A percentile compares a stretch with the other conserved stretches of the same genome.
Conservation (phyloP, 2,888 invertebrate genomes). For the Tyria jacobaeae region DNA sequence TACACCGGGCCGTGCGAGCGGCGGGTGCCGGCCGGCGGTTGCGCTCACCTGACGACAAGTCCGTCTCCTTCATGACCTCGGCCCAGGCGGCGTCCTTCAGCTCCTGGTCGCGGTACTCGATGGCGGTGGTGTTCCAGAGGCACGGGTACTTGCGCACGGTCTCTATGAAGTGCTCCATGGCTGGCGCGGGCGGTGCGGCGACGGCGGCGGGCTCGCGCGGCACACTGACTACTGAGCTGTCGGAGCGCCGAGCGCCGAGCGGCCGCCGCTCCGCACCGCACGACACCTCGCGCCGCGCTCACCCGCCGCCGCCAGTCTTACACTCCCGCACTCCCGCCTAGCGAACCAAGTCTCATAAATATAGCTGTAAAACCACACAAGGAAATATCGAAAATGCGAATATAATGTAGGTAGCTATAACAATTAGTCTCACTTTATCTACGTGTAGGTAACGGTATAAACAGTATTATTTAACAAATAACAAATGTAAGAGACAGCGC, state of each 20-base stretch:
- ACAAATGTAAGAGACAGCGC: too few species aligned
- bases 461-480: too few species aligned
- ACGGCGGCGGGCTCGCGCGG: slow-evolving; percentile 52
- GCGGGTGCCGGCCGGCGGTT: slow-evolving; percentile 55
- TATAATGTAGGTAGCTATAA: too few species aligned
- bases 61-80: slow-evolving; percentile 81
- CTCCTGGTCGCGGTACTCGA: slow-evolving; percentile 84
- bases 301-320: slow-evolving; percentile 10
- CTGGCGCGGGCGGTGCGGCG: slow-evolving; percentile 42
- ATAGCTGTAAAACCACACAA: too few species aligned
- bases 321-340: slow-evolving; percentile 19
- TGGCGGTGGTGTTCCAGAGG: slow-evolving; percentile 81
- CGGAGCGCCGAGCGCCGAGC: slow-evolving; percentile 29
- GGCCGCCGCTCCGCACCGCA: slow-evolving; percentile 20
- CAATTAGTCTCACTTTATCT: too few species aligned
- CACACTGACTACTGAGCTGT: slow-evolving; percentile 40
- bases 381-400: too few species aligned
- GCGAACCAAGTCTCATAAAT: too few species aligned
- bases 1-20: slow-evolving; percentile 10
- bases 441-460: too few species aligned
- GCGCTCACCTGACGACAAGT: slow-evolving; percentile 75
- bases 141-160: slow-evolving; percentile 80
- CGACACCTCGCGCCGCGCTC: slow-evolving; percentile 16
- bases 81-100: slow-evolving; percentile 83
- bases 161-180: slow-evolving; percentile 81